Percentiles rank a stretch among this genome's conserved stretches.
Conservation (phyloP, 2,113 vertebrate genomes). For the Leptosomus discolor region DNA sequence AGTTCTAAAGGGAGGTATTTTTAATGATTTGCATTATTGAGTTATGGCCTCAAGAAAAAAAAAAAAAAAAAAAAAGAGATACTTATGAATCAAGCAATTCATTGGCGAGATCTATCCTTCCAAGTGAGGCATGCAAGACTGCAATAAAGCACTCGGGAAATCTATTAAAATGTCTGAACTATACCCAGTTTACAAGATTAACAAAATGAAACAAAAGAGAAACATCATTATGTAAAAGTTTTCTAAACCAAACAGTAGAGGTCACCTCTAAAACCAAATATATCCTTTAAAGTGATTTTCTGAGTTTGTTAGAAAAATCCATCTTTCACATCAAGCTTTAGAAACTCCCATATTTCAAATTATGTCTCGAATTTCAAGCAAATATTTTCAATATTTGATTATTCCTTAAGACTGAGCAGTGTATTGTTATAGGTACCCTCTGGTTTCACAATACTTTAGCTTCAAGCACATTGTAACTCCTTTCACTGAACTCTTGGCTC, state of each 20-base stretch:
- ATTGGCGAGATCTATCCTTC: background rate
- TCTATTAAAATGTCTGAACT: background rate
- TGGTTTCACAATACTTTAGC: background rate
- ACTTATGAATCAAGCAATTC: background rate
- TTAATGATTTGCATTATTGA: background rate
- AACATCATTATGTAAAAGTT: background rate
- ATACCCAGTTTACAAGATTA: background rate
- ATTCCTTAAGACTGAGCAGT: background rate
- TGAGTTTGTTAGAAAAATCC: background rate
- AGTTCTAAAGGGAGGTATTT: background rate
- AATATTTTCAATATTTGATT: background rate
- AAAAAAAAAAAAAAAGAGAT: background rate
- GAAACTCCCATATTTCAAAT: background rate
- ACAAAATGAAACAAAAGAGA: background rate
- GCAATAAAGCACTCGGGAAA: background rate
- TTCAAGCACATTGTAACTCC: background rate
- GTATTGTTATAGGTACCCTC: background rate
- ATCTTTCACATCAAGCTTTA: background rate
- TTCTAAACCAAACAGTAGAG: background rate
- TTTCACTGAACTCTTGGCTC: background rate
- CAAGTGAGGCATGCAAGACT: background rate
- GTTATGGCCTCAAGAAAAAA: background rate
- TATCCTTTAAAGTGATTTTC: background rate
- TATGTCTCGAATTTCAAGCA: background rate
- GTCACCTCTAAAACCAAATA: background rate